phyloP scores from a whole-genome alignment of 2,797 vertebrate species.

The Oreochromis mossambicus region DNA sequence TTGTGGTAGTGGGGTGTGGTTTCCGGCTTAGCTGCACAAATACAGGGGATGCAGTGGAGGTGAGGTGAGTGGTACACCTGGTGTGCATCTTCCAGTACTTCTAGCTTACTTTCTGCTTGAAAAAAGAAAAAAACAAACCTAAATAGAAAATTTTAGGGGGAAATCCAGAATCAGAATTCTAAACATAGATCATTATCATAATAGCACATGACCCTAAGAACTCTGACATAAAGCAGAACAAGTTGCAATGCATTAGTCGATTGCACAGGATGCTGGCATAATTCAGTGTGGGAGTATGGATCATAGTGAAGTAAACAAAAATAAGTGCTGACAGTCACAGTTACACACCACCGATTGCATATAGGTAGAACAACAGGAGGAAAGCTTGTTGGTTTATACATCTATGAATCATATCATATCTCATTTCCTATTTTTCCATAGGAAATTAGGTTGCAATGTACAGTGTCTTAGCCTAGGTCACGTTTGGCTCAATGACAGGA shows the following conservation, averaged over 20 bases:
- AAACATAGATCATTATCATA: background rate
- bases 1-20: background rate
- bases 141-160: conserved; percentile 27
- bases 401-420: background rate
- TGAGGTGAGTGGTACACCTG: background rate
- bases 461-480: background rate
- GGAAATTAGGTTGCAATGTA: background rate
- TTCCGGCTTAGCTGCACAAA: background rate
- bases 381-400: background rate
- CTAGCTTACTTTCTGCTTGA: background rate
- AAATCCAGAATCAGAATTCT: conserved; percentile 27
- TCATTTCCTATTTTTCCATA: background rate
- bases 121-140: background rate
- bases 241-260: conserved; percentile 36
- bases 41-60: background rate
- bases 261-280: conserved; percentile 19
- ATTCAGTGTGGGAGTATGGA: conserved; percentile 35
- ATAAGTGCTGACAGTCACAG: conserved; percentile 37
- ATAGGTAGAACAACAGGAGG: conserved; percentile 13
- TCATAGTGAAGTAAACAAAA: conserved; percentile 54
- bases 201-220: background rate
- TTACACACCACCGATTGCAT: conserved; percentile 17
- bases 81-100: background rate
- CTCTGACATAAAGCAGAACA: conserved; percentile 9
- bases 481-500: background rate